phyloP scores from a whole-genome alignment of 1,140 invertebrate genomes.

The Melitaea cinxia region DNA sequence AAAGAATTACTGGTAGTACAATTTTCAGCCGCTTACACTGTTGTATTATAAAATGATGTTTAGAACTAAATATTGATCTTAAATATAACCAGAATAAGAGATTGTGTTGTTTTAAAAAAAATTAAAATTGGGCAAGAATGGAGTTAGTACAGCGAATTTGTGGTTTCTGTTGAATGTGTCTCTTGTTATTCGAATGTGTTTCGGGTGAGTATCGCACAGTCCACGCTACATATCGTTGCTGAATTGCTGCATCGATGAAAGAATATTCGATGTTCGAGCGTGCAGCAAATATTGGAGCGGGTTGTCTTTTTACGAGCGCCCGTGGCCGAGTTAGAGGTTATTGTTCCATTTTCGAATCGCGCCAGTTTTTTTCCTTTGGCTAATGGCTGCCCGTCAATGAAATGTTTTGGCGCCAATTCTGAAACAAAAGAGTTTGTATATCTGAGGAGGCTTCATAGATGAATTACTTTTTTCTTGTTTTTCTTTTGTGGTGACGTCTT shows the following conservation, averaged over 20 bases:
- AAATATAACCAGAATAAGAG: too few relatives aligned
- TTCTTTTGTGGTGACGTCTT: not conserved
- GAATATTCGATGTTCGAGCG: conserved; percentile 45
- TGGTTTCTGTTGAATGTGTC: too few relatives aligned
- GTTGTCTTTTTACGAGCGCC: conserved; percentile 69
- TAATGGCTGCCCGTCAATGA: conserved; percentile 52
- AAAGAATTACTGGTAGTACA: not conserved
- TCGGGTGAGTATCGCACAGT: not conserved
- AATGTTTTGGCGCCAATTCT: conserved; percentile 50
- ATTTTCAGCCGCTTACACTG: too few relatives aligned
- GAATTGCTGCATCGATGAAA: conserved; percentile 37
- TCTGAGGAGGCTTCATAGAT: conserved; percentile 3
- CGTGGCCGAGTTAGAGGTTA: conserved; percentile 77
- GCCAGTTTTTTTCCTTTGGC: conserved; percentile 56
- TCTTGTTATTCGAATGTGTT: not conserved
- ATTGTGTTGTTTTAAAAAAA: too few relatives aligned
- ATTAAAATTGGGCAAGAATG: too few relatives aligned
- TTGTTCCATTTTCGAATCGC: conserved; percentile 73
- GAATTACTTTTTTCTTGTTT: not conserved
- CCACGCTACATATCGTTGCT: conserved; percentile 17
- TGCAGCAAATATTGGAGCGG: conserved; percentile 37
- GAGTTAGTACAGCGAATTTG: too few relatives aligned
- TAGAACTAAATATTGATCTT: too few relatives aligned
- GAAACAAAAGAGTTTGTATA: conserved; percentile 37
- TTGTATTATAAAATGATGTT: too few relatives aligned